Conservation (phyloP, 2,113 vertebrate genomes). For the Elaphurus davidianus region DNA sequence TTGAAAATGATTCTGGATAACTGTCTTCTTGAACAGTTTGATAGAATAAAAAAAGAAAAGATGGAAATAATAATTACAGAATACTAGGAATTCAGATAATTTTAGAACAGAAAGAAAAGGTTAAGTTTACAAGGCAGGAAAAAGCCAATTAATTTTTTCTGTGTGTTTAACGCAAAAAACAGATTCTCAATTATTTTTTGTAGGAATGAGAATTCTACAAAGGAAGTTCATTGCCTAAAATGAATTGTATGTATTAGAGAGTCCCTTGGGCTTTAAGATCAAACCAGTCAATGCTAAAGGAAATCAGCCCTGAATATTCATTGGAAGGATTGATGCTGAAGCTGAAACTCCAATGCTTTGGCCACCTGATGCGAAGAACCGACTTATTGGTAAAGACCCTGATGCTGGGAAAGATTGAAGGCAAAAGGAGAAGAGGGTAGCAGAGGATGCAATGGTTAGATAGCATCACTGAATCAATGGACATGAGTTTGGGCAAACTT, state of each 20-base stretch:
- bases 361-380: not conserved
- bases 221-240: conserved; percentile 21
- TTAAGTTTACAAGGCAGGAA: not conserved
- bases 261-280: not conserved
- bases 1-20: not conserved
- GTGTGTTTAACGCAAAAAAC: not conserved
- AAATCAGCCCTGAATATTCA: not conserved
- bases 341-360: not conserved
- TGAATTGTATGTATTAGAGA: not conserved
- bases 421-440: not conserved
- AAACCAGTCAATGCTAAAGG: not conserved
- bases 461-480: not conserved
- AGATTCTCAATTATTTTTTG: not conserved
- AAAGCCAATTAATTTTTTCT: not conserved
- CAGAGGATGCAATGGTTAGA: not conserved
- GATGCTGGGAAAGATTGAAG: not conserved
- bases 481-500: not conserved
- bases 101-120: not conserved
- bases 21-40: not conserved
- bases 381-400: not conserved
- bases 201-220: conserved; percentile 28
- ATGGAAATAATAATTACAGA: not conserved
- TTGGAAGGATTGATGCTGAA: not conserved
- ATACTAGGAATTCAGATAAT: not conserved
- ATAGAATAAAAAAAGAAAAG: not conserved